Evolutionary conservation across 1,140 invertebrate species (phyloP), one percentile per base, ranked within the genome.

Genomic region (Anthonomus grandis): DNA sequence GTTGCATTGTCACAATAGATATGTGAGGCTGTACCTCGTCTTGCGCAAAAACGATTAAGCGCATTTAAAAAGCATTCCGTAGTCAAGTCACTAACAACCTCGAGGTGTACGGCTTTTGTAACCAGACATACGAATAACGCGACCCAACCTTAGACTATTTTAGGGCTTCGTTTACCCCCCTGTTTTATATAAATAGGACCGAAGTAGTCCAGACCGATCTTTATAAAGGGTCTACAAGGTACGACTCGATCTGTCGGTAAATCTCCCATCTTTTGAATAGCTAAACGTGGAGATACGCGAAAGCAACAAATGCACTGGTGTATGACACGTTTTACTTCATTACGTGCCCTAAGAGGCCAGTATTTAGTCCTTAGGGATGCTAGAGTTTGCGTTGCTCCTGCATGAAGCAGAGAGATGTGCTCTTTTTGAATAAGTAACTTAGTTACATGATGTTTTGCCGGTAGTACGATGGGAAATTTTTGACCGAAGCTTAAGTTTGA

Each of bases 1-100:
- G 34, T 54, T 1, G 42, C 48, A 49, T 59, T 62, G 21, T 62
- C 56, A 2, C 55, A 62, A 49, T 19, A 62, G 44, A 62, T 47
- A 25, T 39, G 5, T n/a, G 13, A 0, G 1, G 44, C 17, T n/a
- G 13, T 25, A 46, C 51, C 55, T 24, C 59, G 5, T 38, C 47
- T 24, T 5, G 37, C 22, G 2, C 31, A 27, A 18, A 57, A 57
- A 9, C 55, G 25, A 23, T 17, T 46, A n/a, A 50, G 36, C 22
- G 36, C 13, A 18, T 2, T 9, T 44, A 57, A 12, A 15, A 41
- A 51, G 19, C 22, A 9, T 9, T 45, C 42, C n/a, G 41, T 5
- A 19, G 2, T 34, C 4, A 46, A 10, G 19, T 36, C n/a, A 1
- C 8, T 4, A 3, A 34, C 39, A 2, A 37, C 6, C 17, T 55